Percentiles rank a stretch among this genome's conserved stretches.
phyloP scores from a whole-genome alignment of 2,888 invertebrate genomes.

The Dryobotodes eremita region DNA sequence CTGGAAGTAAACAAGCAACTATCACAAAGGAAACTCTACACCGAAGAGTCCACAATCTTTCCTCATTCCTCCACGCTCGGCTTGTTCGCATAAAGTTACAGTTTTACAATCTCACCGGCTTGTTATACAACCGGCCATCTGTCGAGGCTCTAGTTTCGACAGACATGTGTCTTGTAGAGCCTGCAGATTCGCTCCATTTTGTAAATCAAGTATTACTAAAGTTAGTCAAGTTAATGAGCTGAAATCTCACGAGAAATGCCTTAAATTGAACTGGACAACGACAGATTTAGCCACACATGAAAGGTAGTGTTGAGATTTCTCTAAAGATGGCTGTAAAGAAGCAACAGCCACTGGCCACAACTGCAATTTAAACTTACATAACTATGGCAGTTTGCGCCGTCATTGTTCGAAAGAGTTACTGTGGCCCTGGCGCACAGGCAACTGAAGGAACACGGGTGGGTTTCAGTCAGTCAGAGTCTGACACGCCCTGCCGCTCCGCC shows the following conservation, averaged over 20 bases:
- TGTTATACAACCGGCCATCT: conserved; percentile 72
- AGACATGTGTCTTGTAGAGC: conserved; percentile 65
- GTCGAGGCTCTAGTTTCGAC: conserved; percentile 77
- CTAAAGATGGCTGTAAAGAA: not conserved
- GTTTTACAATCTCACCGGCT: conserved; percentile 63
- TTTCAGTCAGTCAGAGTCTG: no score
- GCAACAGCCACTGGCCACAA: not conserved
- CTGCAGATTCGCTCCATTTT: conserved; percentile 55
- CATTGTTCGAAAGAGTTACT: no score
- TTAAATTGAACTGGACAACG: not conserved
- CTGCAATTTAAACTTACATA: not conserved
- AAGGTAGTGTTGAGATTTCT: not conserved
- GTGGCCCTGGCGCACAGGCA: no score
- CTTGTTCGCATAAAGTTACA: conserved; percentile 65
- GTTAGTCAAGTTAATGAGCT: conserved; percentile 24
- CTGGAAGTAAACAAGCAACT: conserved; percentile 58
- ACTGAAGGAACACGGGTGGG: no score
- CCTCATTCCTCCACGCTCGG: conserved; percentile 67
- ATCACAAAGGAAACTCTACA: conserved; percentile 56
- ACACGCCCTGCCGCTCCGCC: no score
- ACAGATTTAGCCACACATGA: conserved; percentile 4
- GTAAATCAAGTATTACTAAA: conserved; percentile 14
- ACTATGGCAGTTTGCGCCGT: not conserved
- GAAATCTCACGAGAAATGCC: conserved; percentile 21
- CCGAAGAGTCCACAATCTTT: conserved; percentile 55